Evolutionary conservation across 1,140 invertebrate species (phyloP).

Genomic region (Calliphora vicina): DNA sequence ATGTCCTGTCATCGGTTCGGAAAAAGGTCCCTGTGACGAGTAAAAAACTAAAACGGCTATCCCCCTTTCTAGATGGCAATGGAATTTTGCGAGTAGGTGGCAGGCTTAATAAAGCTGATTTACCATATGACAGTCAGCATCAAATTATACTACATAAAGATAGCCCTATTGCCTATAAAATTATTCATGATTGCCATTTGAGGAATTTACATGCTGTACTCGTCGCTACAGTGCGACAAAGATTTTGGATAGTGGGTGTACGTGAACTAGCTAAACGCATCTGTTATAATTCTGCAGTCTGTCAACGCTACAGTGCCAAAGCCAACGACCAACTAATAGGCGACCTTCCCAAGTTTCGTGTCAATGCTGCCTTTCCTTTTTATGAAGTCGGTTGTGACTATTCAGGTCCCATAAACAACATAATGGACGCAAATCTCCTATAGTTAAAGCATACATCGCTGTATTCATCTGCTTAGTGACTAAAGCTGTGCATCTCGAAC

Average conservation of each 20-base stretch:
- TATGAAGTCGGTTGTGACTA: too few species aligned
- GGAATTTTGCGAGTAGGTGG: slow-evolving; percentile 48
- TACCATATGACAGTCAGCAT: slow-evolving; percentile 28
- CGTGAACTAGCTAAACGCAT: not conserved
- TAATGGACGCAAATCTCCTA: not conserved
- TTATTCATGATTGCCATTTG: not conserved
- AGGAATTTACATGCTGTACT: not conserved
- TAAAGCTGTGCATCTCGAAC: not conserved
- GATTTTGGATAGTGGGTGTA: not conserved
- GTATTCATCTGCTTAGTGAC: not conserved
- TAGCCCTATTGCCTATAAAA: not conserved
- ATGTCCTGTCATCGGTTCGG: not conserved
- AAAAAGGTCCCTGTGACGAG: not conserved
- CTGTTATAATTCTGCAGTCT: too few species aligned
- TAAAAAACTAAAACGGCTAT: not conserved
- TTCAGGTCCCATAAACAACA: not conserved
- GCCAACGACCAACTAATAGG: too few species aligned
- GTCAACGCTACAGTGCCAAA: too few species aligned
- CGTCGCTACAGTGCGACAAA: not conserved
- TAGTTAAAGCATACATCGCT: not conserved
- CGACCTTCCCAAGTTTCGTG: not conserved
- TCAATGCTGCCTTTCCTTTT: not conserved
- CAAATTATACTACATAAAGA: not conserved
- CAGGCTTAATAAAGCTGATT: slow-evolving; percentile 36
- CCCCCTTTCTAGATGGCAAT: slow-evolving; percentile 41